Percentiles rank a stretch among this genome's conserved stretches.
Evolutionary conservation across 2,113 vertebrate species (phyloP).

Genomic region (Gasterosteus aculeatus): DNA sequence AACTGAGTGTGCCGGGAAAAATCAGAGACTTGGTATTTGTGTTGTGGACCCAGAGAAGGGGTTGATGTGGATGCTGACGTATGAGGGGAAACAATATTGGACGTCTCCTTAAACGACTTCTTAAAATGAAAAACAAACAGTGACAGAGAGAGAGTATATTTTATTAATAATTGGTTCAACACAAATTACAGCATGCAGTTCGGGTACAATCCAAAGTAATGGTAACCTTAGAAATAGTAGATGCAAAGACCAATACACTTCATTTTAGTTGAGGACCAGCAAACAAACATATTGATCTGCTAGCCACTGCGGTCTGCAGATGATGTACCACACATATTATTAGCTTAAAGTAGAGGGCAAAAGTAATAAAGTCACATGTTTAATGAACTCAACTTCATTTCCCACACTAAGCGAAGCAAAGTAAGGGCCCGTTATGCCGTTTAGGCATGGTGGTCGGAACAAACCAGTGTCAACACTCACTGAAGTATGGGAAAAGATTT

Average conservation of each 20-base stretch:
- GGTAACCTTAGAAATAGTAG: neutral
- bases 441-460: neutral
- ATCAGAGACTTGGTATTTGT: neutral
- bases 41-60: neutral
- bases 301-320: neutral
- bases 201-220: neutral
- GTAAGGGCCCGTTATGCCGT: neutral
- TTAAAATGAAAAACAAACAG: neutral
- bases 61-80: neutral
- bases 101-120: neutral
- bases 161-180: slow-evolving; percentile 9
- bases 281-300: neutral
- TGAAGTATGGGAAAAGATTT: neutral
- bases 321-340: neutral
- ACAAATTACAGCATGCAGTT: neutral
- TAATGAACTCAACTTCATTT: neutral
- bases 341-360: neutral
- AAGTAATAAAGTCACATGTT: neutral
- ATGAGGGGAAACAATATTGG: neutral
- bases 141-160: neutral
- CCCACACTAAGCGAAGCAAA: neutral
- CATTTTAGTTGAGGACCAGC: neutral
- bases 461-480: neutral
- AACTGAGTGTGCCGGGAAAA: neutral
- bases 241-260: neutral